A percentile compares a stretch with the other conserved stretches of the same genome.
These are phyloP conservation scores for Embidobia sp. DNA, from an alignment of 2,888 invertebrate genomes.

Conservation along the genomic window DNA sequence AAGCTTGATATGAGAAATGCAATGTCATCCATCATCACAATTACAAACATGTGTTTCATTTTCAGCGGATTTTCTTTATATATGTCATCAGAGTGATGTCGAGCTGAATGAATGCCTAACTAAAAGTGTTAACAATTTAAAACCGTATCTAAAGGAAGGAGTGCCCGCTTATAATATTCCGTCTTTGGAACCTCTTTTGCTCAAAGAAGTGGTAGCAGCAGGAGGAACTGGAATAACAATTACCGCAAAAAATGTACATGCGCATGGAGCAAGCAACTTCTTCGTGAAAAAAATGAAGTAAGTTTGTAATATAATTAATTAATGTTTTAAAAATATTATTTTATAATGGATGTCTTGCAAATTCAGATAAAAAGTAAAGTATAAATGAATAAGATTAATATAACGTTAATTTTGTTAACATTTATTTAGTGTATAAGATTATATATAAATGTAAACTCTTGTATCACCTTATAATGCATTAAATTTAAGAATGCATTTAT, in stretches of 20 bases:
- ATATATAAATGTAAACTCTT: too few species aligned
- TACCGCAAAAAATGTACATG: constrained; percentile 84
- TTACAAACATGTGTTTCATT: too few species aligned
- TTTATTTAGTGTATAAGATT: too few species aligned
- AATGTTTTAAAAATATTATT: too few species aligned
- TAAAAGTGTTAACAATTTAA: constrained; percentile 83
- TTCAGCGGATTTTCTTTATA: constrained; percentile 84
- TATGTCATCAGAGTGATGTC: constrained; percentile 84
- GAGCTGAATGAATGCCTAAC: constrained; percentile 84
- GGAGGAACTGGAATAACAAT: constrained; percentile 84
- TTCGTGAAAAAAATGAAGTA: constrained; percentile 84
- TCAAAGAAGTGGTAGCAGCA: constrained; percentile 84
- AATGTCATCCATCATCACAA: too few species aligned
- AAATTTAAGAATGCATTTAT: too few species aligned
- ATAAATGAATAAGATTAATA: too few species aligned
- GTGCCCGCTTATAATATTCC: constrained; percentile 87
- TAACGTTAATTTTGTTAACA: too few species aligned
- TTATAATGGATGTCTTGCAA: too few species aligned
- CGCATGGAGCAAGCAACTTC: constrained; percentile 86
- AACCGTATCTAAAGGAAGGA: constrained; percentile 84
- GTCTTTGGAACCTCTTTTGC: constrained; percentile 85
- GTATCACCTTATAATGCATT: too few species aligned
- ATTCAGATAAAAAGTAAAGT: too few species aligned
- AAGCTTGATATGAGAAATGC: too few species aligned
- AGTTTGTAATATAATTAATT: constrained; percentile 67